Conservation (phyloP, 1,140 invertebrate species). For the Sitobion miscanthi region DNA sequence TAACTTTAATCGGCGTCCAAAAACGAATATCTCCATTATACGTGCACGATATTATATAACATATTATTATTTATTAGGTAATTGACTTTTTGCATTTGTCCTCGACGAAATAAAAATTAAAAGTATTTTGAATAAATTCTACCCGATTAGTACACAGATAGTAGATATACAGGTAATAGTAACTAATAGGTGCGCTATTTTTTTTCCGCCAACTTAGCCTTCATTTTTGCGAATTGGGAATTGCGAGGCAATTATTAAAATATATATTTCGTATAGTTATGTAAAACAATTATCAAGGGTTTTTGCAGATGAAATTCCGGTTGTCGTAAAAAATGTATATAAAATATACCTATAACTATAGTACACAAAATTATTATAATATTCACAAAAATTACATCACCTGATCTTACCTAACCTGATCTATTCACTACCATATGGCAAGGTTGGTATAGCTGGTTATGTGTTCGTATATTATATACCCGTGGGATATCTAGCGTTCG, state of each 20-base stretch:
- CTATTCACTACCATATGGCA: not conserved
- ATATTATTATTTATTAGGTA: too few relatives aligned
- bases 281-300: not conserved
- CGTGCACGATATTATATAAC: too few relatives aligned
- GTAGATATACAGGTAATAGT: too few relatives aligned
- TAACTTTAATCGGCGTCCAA: too few relatives aligned
- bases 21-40: too few relatives aligned
- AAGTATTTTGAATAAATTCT: not conserved
- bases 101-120: not conserved
- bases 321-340: not conserved
- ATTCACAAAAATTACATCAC: not conserved
- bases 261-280: not conserved
- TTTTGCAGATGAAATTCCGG: not conserved
- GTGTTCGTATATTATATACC: not conserved
- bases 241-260: not conserved
- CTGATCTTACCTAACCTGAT: not conserved
- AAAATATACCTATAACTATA: not conserved
- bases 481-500: not conserved
- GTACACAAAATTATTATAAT: not conserved
- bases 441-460: not conserved
- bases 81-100: too few relatives aligned
- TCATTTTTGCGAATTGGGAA: not conserved
- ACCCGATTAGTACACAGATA: not conserved
- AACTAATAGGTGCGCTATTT: not conserved
- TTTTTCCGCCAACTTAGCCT: not conserved